These are phyloP conservation scores for Micropterix aruncella DNA, from an alignment of 2,888 invertebrate species.

Conservation along the genomic window DNA sequence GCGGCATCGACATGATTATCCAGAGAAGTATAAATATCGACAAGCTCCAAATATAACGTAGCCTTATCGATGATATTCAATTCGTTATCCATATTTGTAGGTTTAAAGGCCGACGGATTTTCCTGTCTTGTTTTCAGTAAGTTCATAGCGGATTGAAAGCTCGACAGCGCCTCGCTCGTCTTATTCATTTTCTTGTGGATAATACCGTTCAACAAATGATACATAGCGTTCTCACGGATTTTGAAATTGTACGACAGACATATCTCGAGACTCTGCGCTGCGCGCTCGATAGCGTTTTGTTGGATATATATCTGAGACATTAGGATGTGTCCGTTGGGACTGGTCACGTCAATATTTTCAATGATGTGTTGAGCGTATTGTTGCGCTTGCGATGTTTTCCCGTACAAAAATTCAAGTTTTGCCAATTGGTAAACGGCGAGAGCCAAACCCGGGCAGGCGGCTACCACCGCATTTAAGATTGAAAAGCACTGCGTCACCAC, in stretches of 20 bases:
- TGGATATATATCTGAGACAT: constrained; percentile 75
- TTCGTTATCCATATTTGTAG: constrained; percentile 23
- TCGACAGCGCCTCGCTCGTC: constrained; percentile 55
- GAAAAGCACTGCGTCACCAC: constrained; percentile 44
- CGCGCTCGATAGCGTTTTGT: constrained; percentile 55
- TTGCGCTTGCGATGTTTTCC: constrained; percentile 60
- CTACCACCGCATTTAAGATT: constrained; percentile 56
- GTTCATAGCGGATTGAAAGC: constrained; percentile 60
- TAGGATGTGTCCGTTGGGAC: constrained; percentile 71
- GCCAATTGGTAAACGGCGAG: constrained; percentile 55
- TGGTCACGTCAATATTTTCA: constrained; percentile 60
- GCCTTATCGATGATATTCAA: constrained; percentile 64
- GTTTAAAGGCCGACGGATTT: constrained; percentile 19
- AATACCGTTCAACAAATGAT: constrained; percentile 74
- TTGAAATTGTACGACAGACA: constrained; percentile 88
- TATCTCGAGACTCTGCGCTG: constrained; percentile 75
- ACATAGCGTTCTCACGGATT: constrained; percentile 81
- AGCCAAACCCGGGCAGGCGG: constrained; percentile 71
- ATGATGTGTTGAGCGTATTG: constrained; percentile 57
- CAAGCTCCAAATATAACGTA: constrained; percentile 75
- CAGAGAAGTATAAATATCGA: constrained; percentile 56
- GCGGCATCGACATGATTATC: constrained; percentile 68
- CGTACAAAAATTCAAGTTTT: constrained; percentile 67
- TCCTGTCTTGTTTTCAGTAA: constrained; percentile 42
- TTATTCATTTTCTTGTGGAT: constrained; percentile 65